Base-by-base conservation (phyloP, 35 echinoderm and acorn worm genomes). In the Antedon bifida region DNA sequence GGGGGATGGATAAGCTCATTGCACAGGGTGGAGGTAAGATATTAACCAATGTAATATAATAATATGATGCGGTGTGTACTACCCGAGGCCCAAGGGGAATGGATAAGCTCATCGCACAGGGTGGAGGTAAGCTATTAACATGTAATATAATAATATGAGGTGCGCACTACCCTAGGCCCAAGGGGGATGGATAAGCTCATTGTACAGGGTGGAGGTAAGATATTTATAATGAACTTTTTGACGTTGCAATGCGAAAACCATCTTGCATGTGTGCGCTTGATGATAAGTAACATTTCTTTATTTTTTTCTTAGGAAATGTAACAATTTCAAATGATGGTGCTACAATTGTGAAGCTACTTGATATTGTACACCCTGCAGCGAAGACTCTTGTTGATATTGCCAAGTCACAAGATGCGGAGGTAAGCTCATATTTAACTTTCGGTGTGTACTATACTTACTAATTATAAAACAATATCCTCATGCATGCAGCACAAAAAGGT, bases 291-390 rank as follows among this genome's bases (percentile, higher is more conserved):
- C n/a, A n/a, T n/a, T n/a, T n/a, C n/a, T n/a, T n/a, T n/a, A n/a
- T 46, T 76, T 56, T 42, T 33, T 34, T 77, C 38, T 26, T 76
- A 96, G 92, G 88, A 36, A 84, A 82, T 45, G 95, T 91, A 32
- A 99, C 95, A 32, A 99, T 99, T 77, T 99, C 95, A 5, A 99
- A 99, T 78, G 95, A 99, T 88, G 95, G 95, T 31, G 95, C 95
- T 29, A 99, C 95, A 10, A 99, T 99, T 36, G 90, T 99, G 0
- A 92, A 92, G 34, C 88, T 99, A 3, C 83, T 99, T 0, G 95
- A 99, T 78, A 88, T 99, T 11, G 86, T 99, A 21, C 95, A 99
- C 32, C 95, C 95, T 30, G 95, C 95, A 8, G 95, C 95, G 21
- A 99, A 93, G 80, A 99, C 95, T 7, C 74, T 99, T 35, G 95